Evolutionary conservation across 2,888 invertebrate genomes (phyloP), one percentile per base, ranked within the genome.

Genomic region (Lithophane leautieri): DNA sequence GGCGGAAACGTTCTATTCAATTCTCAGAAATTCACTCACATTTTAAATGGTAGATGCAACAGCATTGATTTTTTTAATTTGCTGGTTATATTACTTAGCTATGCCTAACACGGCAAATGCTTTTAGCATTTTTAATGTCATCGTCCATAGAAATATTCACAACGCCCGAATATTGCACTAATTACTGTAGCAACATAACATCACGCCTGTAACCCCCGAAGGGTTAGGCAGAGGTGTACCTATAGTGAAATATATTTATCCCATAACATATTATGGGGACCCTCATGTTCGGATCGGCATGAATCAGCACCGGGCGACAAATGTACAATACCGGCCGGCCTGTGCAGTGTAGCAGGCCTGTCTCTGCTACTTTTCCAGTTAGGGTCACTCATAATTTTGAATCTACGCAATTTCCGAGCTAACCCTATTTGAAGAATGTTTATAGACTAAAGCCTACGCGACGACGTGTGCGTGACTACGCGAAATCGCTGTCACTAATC

Each of bases 101-200:
- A 65, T 44, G 63, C n/a, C 52, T 66, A 50, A 28, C 14, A 12
- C 61, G 14, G 14, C 56, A 82, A 52, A 68, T 62, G 67, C 82
- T 68, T 67, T 22, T 14, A 61, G 63, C 77, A 79, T 52, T 67
- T 62, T 22, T 4, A n/a, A 67, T 67, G 67, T 58, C 67, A n/a
- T 50, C n/a, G 25, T 62, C 81, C 61, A 83, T 70, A 80, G 50
- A 70, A 52, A 73, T 73, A 80, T 70, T 84, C 81, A 84, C 81
- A 84, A 84, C 61, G 12, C 81, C 52, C 52, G 14, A 44, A 77
- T 62, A 47, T 67, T 44, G 28, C 61, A 67, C 60, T 50, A 70
- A 66, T 52, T 52, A 40, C n/a, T 47, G 16, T 16, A 50, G 7
- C 0, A 4, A 47, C 16, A 14, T 14, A 16, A 47, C 14, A 12